These are phyloP conservation scores for Entelurus aequoreus DNA, from an alignment of 2,113 vertebrate genomes.

Conservation along the genomic window DNA sequence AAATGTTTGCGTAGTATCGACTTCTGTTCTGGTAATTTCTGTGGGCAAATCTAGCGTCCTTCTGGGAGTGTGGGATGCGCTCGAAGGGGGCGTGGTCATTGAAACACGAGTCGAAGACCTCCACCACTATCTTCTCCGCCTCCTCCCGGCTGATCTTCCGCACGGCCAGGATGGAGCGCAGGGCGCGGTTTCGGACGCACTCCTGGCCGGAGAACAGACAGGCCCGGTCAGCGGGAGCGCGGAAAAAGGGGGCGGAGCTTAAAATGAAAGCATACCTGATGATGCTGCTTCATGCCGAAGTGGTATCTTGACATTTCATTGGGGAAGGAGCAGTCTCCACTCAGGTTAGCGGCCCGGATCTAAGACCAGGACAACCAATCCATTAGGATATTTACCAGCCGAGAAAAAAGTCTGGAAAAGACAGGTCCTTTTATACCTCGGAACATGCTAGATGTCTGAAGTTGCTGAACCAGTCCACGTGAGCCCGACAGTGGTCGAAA, in stretches of 20 bases:
- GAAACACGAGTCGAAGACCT: conserved; percentile 92
- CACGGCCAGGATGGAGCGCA: conserved; percentile 90
- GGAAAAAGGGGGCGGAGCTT: background rate
- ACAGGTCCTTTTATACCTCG: conserved; percentile 71
- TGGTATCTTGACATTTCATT: conserved; percentile 83
- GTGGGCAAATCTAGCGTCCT: conserved; percentile 80
- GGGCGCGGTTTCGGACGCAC: conserved; percentile 85
- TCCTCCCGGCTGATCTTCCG: conserved; percentile 81
- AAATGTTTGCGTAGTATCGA: conserved; percentile 80
- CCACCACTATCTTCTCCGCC: conserved; percentile 84
- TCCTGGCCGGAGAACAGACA: conserved; percentile 58
- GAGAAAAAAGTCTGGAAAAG: too few species aligned
- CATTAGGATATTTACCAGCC: background rate
- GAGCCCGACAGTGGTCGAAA: conserved; percentile 92
- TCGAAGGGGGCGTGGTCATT: conserved; percentile 91
- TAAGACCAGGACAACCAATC: conserved; percentile 51
- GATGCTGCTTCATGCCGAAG: conserved; percentile 89
- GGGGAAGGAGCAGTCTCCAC: conserved; percentile 87
- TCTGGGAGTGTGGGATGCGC: conserved; percentile 83
- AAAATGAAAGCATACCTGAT: conserved; percentile 76
- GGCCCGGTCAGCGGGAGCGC: accelerated
- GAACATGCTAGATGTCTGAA: conserved; percentile 90
- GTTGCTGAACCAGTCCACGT: conserved; percentile 92
- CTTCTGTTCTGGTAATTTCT: conserved; percentile 84
- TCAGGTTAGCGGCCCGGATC: conserved; percentile 95